Percentiles rank a stretch among this genome's conserved stretches.
Evolutionary conservation across 2,888 invertebrate genomes (phyloP).

Genomic region (Hirtodrosophila trivittata): DNA sequence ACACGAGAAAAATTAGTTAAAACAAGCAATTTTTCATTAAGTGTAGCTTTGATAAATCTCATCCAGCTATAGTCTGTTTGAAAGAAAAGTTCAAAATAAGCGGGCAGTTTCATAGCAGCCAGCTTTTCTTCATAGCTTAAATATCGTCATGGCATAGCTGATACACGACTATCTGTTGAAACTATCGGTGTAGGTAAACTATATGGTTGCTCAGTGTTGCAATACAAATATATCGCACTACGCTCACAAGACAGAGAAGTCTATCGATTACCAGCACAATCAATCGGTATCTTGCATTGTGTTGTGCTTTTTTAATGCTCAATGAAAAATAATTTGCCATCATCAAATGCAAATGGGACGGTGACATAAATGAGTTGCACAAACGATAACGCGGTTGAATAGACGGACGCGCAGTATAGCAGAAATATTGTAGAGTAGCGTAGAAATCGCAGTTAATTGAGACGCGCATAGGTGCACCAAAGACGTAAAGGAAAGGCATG

Average conservation of each 20-base stretch:
- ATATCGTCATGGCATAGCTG: slow-evolving; percentile 1
- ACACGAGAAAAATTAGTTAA: neutral
- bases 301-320: slow-evolving; percentile 53
- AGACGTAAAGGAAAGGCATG: slow-evolving; percentile 33
- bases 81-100: slow-evolving; percentile 25
- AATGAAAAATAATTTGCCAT: slow-evolving; percentile 54
- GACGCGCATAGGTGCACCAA: slow-evolving; percentile 22
- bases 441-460: slow-evolving; percentile 17
- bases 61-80: no score
- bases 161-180: neutral
- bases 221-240: slow-evolving; percentile 12
- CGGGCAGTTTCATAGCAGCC: slow-evolving; percentile 20
- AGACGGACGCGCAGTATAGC: slow-evolving; percentile 35
- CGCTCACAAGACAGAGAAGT: neutral
- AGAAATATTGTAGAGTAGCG: slow-evolving; percentile 46
- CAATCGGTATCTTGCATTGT: slow-evolving; percentile 46
- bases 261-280: slow-evolving; percentile 35
- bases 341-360: slow-evolving; percentile 57
- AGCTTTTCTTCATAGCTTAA: slow-evolving; percentile 4
- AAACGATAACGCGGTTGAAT: slow-evolving; percentile 44
- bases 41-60: neutral
- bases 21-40: neutral
- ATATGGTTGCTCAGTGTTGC: neutral
- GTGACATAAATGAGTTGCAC: slow-evolving; percentile 54
- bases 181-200: slow-evolving; percentile 7